These are phyloP conservation scores for Alouatta palliata DNA, from an alignment of 2,113 vertebrate species.

Conservation along the genomic window DNA sequence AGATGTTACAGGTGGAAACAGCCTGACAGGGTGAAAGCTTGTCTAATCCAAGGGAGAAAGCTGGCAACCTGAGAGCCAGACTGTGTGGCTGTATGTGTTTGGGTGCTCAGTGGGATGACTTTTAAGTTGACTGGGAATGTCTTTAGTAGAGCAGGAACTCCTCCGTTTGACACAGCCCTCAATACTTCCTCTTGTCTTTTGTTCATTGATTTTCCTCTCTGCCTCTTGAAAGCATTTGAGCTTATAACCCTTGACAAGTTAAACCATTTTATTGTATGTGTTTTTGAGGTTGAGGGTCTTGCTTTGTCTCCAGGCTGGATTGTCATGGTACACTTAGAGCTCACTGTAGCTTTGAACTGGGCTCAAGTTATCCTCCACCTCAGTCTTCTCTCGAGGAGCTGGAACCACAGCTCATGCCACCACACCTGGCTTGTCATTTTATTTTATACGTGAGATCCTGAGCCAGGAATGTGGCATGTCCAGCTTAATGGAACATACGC, in stretches of 20 bases:
- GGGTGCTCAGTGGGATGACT: background rate
- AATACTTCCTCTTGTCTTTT: background rate
- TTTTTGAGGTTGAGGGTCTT: no score
- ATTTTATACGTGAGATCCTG: background rate
- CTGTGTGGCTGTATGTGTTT: background rate
- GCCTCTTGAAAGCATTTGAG: background rate
- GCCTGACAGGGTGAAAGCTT: background rate
- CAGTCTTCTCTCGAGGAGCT: no score
- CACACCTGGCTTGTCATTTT: no score
- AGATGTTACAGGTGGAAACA: background rate
- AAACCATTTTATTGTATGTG: conserved; percentile 42
- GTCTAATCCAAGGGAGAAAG: background rate
- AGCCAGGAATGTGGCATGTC: background rate
- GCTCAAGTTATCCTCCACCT: no score
- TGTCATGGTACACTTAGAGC: no score
- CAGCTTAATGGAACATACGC: conserved; percentile 32
- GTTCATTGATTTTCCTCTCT: background rate
- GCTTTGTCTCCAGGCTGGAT: no score
- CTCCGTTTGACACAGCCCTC: background rate
- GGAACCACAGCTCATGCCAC: no score
- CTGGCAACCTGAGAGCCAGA: no score
- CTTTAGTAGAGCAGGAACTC: background rate
- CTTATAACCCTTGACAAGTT: background rate
- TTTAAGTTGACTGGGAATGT: background rate
- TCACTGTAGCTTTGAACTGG: no score